Percentiles rank a stretch among this genome's conserved stretches.
Evolutionary conservation across 2,888 invertebrate species (phyloP).

Genomic region (Penaeus monodon): DNA sequence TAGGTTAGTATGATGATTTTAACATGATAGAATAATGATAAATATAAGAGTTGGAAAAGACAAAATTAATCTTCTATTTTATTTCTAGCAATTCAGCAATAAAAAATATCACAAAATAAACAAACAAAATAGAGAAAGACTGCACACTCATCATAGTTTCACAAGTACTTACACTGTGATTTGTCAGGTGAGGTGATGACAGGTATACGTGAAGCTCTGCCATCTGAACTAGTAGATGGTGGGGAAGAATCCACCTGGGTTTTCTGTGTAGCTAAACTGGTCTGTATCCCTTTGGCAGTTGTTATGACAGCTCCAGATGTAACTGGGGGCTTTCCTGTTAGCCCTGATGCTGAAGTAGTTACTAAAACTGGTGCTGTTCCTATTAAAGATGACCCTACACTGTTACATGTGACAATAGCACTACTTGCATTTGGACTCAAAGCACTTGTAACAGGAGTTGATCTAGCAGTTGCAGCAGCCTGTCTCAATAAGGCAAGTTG

Average conservation of each 20-base stretch:
- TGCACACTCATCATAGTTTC: too few species aligned
- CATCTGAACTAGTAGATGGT: constrained; percentile 17
- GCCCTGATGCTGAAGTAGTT: constrained; percentile 19
- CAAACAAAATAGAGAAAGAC: neutral
- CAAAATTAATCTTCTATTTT: too few species aligned
- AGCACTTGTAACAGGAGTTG: constrained; percentile 14
- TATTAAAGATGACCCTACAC: constrained; percentile 34
- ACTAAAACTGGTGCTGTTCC: constrained; percentile 26
- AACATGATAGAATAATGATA: neutral
- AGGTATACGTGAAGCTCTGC: constrained; percentile 14
- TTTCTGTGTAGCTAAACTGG: constrained; percentile 28
- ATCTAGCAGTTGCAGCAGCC: constrained; percentile 19
- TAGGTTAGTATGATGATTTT: neutral
- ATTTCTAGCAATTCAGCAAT: neutral
- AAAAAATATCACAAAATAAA: neutral
- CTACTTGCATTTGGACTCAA: constrained; percentile 17
- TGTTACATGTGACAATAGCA: constrained; percentile 7
- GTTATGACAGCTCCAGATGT: constrained; percentile 32
- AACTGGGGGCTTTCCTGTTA: constrained; percentile 21
- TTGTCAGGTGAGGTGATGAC: constrained; percentile 25
- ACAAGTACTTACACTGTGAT: constrained; percentile 30
- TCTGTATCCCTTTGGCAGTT: constrained; percentile 29
- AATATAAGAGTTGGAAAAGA: neutral
- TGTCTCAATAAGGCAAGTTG: constrained; percentile 49
- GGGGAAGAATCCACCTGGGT: constrained; percentile 7